Evolutionary conservation across 2,113 vertebrate species (phyloP).

Genomic region (Alethe castanea): DNA sequence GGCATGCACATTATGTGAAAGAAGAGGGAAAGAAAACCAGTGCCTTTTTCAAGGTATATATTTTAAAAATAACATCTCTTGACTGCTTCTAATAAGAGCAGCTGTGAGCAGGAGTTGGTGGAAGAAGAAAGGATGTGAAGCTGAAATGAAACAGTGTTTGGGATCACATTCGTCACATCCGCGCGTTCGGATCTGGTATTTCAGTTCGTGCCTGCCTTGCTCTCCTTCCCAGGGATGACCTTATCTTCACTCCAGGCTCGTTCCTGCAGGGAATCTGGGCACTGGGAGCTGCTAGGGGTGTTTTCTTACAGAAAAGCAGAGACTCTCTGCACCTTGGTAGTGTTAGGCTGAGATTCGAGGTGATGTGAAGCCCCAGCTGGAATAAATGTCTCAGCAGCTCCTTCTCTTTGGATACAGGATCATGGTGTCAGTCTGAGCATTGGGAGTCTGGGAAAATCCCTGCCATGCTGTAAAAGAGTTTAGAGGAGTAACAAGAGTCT

Average conservation of each 20-base stretch:
- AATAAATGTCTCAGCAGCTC: background rate
- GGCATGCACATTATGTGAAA: background rate
- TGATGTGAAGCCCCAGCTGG: background rate
- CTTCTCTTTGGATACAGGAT: background rate
- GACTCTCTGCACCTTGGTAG: background rate
- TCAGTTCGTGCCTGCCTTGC: background rate
- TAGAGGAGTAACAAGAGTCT: background rate
- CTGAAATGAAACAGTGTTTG: constrained; percentile 35
- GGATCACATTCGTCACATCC: background rate
- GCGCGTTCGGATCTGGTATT: background rate
- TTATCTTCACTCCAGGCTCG: background rate
- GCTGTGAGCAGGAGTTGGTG: constrained; percentile 23
- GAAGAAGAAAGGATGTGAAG: constrained; percentile 27
- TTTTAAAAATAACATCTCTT: background rate
- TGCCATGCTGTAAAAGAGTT: background rate
- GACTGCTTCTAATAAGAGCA: constrained; percentile 43
- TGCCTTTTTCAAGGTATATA: background rate
- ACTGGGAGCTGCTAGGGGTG: background rate
- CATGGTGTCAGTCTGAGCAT: background rate
- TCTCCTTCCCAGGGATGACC: background rate
- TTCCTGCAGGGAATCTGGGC: background rate
- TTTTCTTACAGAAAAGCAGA: background rate
- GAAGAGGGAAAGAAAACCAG: background rate
- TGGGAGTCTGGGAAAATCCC: background rate
- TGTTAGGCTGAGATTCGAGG: background rate